These are phyloP conservation scores for Panzeria rudis DNA, from an alignment of 2,888 invertebrate genomes.

Conservation along the genomic window DNA sequence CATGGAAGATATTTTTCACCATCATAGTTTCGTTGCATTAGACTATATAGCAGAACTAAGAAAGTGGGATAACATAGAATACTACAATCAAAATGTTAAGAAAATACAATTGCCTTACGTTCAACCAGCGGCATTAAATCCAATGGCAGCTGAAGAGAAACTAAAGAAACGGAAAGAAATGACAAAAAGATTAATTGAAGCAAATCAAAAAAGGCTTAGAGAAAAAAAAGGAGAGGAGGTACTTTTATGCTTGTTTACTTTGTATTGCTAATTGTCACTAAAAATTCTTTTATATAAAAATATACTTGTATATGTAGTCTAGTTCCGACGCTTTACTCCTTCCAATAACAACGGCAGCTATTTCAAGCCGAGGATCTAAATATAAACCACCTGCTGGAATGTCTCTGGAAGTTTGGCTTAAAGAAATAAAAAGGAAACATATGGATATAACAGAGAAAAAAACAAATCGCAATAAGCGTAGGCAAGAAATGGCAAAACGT, in stretches of 20 bases:
- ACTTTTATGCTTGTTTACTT: conserved; percentile 77
- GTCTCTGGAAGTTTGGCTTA: conserved; percentile 80
- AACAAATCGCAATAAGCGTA: conserved; percentile 90
- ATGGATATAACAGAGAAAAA: conserved; percentile 88
- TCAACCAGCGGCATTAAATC: conserved; percentile 84
- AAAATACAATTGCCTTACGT: conserved; percentile 94
- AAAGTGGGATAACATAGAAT: conserved; percentile 92
- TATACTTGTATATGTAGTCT: conserved; percentile 4
- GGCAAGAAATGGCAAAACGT: conserved; percentile 94
- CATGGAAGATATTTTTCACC: conserved; percentile 93
- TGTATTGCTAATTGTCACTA: neutral
- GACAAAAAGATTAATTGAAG: conserved; percentile 92
- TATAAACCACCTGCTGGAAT: conserved; percentile 81
- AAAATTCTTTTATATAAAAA: neutral
- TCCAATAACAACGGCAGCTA: conserved; percentile 55
- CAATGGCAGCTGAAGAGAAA: conserved; percentile 89
- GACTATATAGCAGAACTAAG: conserved; percentile 92
- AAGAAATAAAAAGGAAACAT: conserved; percentile 78
- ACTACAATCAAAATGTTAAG: conserved; percentile 92
- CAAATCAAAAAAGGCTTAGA: conserved; percentile 94
- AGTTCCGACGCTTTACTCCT: conserved; percentile 29
- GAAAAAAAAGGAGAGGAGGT: conserved; percentile 94
- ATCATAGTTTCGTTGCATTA: conserved; percentile 90
- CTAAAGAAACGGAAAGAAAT: conserved; percentile 94
- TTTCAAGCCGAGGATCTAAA: conserved; percentile 69